Percentiles rank a stretch among this genome's conserved stretches.
Conservation (phyloP, 2,888 invertebrate genomes). For the Apamea anceps region DNA sequence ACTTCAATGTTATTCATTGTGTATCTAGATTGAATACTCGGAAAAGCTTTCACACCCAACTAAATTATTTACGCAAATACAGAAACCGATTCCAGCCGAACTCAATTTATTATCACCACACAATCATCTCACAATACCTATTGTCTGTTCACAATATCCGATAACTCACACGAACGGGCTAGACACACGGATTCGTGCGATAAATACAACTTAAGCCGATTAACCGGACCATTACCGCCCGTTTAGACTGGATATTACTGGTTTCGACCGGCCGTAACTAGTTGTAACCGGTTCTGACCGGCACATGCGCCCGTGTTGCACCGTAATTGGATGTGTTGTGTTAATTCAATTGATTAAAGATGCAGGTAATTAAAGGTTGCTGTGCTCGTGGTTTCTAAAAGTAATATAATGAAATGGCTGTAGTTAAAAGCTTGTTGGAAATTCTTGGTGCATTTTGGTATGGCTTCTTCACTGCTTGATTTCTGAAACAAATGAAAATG, state of each 20-base stretch:
- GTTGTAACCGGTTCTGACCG: conserved; percentile 49
- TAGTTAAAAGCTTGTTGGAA: not conserved
- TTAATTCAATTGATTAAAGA: conserved; percentile 58
- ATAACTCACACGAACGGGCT: conserved; percentile 55
- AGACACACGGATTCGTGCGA: conserved; percentile 60
- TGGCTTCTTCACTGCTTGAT: not conserved
- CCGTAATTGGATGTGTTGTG: conserved; percentile 60
- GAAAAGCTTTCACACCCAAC: not conserved
- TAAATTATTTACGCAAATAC: conserved; percentile 5
- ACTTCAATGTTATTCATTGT: too few relatives aligned
- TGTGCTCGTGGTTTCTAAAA: conserved; percentile 1
- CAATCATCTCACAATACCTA: conserved; percentile 45
- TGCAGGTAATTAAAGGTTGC: conserved; percentile 30
- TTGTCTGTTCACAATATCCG: conserved; percentile 51
- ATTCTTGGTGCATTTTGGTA: not conserved
- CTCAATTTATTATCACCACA: conserved; percentile 40
- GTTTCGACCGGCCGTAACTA: conserved; percentile 66
- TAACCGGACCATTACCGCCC: conserved; percentile 67
- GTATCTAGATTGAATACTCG: not conserved
- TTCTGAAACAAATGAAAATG: not conserved
- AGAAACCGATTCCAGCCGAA: conserved; percentile 1
- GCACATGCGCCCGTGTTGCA: conserved; percentile 61
- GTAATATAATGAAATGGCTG: not conserved
- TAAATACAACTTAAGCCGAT: conserved; percentile 68
- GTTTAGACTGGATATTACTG: conserved; percentile 68